phyloP scores from a whole-genome alignment of 2,797 vertebrate species.

The Gila robusta region DNA sequence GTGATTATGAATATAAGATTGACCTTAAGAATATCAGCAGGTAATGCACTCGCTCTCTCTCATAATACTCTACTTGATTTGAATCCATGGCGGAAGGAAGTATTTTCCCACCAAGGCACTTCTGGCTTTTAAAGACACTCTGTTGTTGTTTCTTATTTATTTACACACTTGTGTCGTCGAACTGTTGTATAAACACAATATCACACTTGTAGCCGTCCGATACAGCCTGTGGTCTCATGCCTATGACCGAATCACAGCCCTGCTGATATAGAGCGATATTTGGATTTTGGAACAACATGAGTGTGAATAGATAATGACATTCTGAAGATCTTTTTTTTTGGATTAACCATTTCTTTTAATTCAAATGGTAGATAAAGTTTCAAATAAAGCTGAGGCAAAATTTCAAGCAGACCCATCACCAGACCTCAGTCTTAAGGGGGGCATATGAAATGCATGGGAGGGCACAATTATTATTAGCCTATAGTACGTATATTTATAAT shows the following conservation, averaged over 20 bases:
- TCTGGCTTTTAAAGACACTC: neutral
- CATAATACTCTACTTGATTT: neutral
- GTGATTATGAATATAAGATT: too few relatives aligned
- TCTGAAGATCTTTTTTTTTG: neutral
- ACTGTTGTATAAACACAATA: neutral
- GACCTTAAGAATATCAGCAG: too few relatives aligned
- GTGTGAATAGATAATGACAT: neutral
- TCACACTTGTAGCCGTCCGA: neutral
- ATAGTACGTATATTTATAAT: too few relatives aligned
- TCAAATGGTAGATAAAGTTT: neutral
- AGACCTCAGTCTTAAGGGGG: too few relatives aligned
- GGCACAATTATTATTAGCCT: too few relatives aligned
- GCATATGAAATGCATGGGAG: too few relatives aligned
- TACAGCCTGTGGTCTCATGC: neutral
- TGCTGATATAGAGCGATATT: neutral
- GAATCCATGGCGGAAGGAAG: neutral
- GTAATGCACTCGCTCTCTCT: too few relatives aligned
- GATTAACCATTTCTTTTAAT: neutral
- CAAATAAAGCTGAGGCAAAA: constrained; percentile 5
- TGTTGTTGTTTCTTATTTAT: neutral
- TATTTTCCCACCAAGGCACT: too few relatives aligned
- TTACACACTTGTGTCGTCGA: neutral
- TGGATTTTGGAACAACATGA: neutral
- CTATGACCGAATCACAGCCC: neutral
- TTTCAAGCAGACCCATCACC: neutral